Evolutionary conservation across 2,888 invertebrate genomes (phyloP), one percentile per base, ranked within the genome.

Genomic region (Leuctra nigra): DNA sequence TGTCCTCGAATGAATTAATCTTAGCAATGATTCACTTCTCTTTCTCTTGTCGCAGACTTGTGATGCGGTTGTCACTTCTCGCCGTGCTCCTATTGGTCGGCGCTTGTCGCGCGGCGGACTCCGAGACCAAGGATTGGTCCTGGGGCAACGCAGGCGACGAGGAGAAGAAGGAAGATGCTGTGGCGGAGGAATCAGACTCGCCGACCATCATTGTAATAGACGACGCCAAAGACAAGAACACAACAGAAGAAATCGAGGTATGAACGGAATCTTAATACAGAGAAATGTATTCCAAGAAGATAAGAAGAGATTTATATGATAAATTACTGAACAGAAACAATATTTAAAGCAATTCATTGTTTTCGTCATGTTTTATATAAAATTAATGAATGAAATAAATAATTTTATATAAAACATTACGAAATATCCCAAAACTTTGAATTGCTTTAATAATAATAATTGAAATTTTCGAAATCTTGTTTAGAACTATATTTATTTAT

Each of bases 111-210:
- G 53, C 39, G 11, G 33, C n/a, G 39, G 16, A 13, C 14, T 11
- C 7, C 16, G 25, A 53, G 53, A 39, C 14, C 23, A 22, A 36
- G 13, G 53, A 53, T 18, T 53, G 53, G 53, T 53, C 53, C 9
- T 53, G 53, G 53, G 53, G 36, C 14, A 23, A 14, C 53, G 53
- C 22, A 16, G 20, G 14, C 2, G 18, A 22, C n/a, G 36, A 53
- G 20, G 38, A 33, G 20, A 14, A 20, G 20, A 35, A 13, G 22
- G 16, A 36, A 2, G 35, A n/a, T n/a, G n/a, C n/a, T n/a, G n/a
- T n/a, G n/a, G n/a, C n/a, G n/a, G n/a, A n/a, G n/a, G n/a, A n/a
- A n/a, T n/a, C 16, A 7, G 53, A 53, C 38, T 6, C 29, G 11
- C 29, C 29, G 29, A 29, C n/a, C n/a, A n/a, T 29, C 6, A 11